A percentile compares a stretch with the other conserved stretches of the same genome.
phyloP scores from a whole-genome alignment of 2,113 vertebrate species.

The Leucopsar rothschildi region DNA sequence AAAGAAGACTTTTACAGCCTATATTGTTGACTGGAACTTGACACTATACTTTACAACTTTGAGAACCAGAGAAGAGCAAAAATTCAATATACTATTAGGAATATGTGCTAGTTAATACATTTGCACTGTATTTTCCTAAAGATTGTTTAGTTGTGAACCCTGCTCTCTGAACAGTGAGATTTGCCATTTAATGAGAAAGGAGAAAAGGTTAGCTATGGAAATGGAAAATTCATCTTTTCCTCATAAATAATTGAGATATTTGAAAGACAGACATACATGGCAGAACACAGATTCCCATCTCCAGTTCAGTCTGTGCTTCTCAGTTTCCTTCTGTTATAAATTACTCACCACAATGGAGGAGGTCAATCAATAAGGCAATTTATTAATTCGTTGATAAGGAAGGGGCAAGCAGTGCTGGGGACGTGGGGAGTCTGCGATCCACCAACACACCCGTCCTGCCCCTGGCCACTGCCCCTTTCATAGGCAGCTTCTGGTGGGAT shows the following conservation, averaged over 20 bases:
- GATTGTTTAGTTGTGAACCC: slow-evolving; percentile 35
- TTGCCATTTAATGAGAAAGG: slow-evolving; percentile 71
- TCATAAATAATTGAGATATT: slow-evolving; percentile 61
- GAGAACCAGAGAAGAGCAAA: slow-evolving; percentile 47
- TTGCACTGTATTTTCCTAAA: slow-evolving; percentile 45
- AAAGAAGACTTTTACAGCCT: slow-evolving; percentile 44
- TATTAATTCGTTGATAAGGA: no score
- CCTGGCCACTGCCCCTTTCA: no score
- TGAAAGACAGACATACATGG: slow-evolving; percentile 24
- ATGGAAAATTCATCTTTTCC: slow-evolving; percentile 64
- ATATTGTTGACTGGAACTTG: slow-evolving; percentile 60
- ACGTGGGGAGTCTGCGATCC: no score
- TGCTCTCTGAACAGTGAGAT: slow-evolving; percentile 58
- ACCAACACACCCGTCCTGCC: no score
- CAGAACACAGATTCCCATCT: not conserved
- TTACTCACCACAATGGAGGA: no score
- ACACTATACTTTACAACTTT: slow-evolving; percentile 59
- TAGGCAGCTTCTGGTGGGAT: no score
- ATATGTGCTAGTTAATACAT: slow-evolving; percentile 57
- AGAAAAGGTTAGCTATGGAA: slow-evolving; percentile 52
- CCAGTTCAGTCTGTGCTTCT: not conserved
- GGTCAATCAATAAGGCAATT: no score
- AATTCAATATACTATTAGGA: slow-evolving; percentile 15
- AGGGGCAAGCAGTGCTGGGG: no score
- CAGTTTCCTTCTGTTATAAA: not conserved